phyloP scores from a whole-genome alignment of 1,140 invertebrate species.

The Nylanderia fulva region DNA sequence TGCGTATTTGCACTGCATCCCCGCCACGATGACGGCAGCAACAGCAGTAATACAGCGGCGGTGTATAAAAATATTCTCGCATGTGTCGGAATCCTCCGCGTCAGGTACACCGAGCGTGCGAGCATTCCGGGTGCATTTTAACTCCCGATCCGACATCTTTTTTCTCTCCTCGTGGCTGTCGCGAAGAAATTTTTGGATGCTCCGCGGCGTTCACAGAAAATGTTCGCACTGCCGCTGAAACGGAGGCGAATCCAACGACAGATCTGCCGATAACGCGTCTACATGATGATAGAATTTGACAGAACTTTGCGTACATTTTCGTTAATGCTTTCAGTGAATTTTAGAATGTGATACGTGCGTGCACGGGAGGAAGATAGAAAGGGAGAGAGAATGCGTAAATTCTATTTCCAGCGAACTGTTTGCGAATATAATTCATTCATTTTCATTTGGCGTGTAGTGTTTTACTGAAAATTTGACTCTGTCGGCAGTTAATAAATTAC shows the following conservation, averaged over 20 bases:
- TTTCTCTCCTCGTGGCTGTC: not conserved
- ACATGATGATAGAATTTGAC: not conserved
- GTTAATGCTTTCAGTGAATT: constrained; percentile 3
- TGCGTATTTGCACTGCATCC: constrained; percentile 69
- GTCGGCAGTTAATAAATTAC: constrained; percentile 56
- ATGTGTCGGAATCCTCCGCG: constrained; percentile 11
- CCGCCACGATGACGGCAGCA: not conserved
- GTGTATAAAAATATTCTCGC: constrained; percentile 42
- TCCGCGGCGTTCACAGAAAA: constrained; percentile 4
- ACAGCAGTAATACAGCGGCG: not conserved
- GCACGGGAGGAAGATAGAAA: not conserved
- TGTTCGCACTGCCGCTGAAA: not conserved
- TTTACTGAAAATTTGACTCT: constrained; percentile 41
- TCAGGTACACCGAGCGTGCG: constrained; percentile 27
- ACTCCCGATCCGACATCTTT: not conserved
- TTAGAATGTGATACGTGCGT: not conserved
- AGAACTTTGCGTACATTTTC: not conserved
- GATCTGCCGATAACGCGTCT: not conserved
- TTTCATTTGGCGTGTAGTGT: constrained; percentile 34
- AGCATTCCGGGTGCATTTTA: constrained; percentile 19
- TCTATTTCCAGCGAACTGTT: constrained; percentile 29
- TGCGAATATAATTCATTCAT: constrained; percentile 52
- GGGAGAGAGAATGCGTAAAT: not conserved
- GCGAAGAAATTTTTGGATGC: not conserved
- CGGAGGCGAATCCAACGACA: not conserved